Base-by-base conservation (phyloP, 2,888 invertebrate genomes). In the Dermolepida albohirtum region DNA sequence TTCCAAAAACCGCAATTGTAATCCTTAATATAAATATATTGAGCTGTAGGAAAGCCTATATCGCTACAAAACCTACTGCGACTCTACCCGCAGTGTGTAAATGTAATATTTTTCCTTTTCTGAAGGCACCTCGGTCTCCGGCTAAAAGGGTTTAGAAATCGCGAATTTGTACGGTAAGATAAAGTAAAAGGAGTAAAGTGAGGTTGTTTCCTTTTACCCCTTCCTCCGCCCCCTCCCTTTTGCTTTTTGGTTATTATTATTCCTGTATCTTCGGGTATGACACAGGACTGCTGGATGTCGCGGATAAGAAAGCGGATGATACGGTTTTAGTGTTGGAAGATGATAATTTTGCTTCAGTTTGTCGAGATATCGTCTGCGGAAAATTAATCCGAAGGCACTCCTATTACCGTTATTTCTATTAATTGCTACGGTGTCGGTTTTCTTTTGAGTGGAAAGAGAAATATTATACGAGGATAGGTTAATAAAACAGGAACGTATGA, bases 281-380 rank as follows among this genome's bases (percentile, higher is more conserved):
- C 34, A 34, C 44, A 43, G 16, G 39, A 39, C 52, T 54, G 52
- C 57, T 57, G 57, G 43, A 43, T 22, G 57, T 29, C 27, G 10
- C 12, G 57, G 57, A 57, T 57, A 57, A 57, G 57, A 57, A 57
- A 57, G 12, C 40, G 44, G 57, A 57, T 44, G 57, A 57, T 57
- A 57, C 57, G 43, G 57, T 57, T 57, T 34, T 57, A 57, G 40
- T 44, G 57, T 44, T 57, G 17, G 44, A 17, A 8, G 44, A 44
- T 44, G 57, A 44, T 57, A 57, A 57, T 57, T 57, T 44, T 34
- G 8, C 34, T 34, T 34, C 34, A 34, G 8, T 34, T 34, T 8
- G 10, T 1, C 34, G 22, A 22, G 57, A 57, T 57, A 57, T 57
- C 44, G 22, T 17, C 43, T 41, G 40, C 27, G 41, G 57, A 57